Percentiles rank a stretch among this genome's conserved stretches.
Conservation (phyloP, 2,888 invertebrate genomes). For the Crepidodera aurea region DNA sequence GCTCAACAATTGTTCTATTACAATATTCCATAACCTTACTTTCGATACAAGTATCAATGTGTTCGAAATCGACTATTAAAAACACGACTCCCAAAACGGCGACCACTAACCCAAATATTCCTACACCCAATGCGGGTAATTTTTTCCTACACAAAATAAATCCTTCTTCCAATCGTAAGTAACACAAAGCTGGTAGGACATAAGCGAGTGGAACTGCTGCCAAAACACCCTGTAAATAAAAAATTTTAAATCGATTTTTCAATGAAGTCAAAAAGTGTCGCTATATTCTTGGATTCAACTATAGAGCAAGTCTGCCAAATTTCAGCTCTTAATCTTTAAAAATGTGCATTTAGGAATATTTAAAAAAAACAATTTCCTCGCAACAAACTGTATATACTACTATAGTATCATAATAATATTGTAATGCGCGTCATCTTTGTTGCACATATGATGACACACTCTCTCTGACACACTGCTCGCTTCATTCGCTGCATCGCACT, state of each 20-base stretch:
- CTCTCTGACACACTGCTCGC: too few relatives aligned
- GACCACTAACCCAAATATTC: slow-evolving; percentile 72
- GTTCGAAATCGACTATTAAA: slow-evolving; percentile 65
- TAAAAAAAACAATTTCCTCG: too few relatives aligned
- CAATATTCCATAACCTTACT: slow-evolving; percentile 72
- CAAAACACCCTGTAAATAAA: slow-evolving; percentile 71
- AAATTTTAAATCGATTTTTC: too few relatives aligned
- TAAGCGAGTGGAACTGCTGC: slow-evolving; percentile 86
- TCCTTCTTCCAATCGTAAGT: slow-evolving; percentile 78
- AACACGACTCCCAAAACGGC: slow-evolving; percentile 69
- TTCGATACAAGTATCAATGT: slow-evolving; percentile 70
- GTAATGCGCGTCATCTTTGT: too few relatives aligned
- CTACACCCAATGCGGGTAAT: slow-evolving; percentile 74
- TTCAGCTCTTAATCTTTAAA: too few relatives aligned
- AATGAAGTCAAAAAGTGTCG: too few relatives aligned
- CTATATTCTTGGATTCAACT: not conserved
- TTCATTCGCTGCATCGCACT: too few relatives aligned
- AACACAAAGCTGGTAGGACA: slow-evolving; percentile 81
- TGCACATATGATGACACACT: too few relatives aligned
- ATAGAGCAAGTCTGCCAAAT: too few relatives aligned
- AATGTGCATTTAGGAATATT: too few relatives aligned
- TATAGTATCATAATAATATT: too few relatives aligned
- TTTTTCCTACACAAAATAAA: slow-evolving; percentile 72
- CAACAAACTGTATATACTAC: too few relatives aligned
- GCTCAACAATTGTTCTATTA: slow-evolving; percentile 26